Base-by-base conservation (phyloP, 2,113 vertebrate genomes). In the Aviceda subcristata region DNA sequence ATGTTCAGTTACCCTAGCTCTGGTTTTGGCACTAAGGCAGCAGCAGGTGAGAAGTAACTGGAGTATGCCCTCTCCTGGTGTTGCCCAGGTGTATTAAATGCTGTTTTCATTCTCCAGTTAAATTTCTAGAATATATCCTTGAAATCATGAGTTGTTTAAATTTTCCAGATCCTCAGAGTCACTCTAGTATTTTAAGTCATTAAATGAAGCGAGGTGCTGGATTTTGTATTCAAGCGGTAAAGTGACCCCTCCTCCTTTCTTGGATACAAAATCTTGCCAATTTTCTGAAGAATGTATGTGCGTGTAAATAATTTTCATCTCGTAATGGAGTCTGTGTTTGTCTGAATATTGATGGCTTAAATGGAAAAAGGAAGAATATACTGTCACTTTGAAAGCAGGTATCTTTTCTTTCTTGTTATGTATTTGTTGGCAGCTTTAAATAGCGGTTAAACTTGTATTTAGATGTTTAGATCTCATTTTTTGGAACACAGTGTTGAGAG, bases 151-250 rank as follows among this genome's bases (percentile, higher is more conserved):
- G 18, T 38, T 97, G 22, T 43, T 96, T 74, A 84, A 73, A 64
- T 93, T 96, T 83, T 97, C 48, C 48, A 92, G 51, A 30, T 75
- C 64, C 75, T 69, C 51, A 48, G 77, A 92, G 38, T 95, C 41
- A 66, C 92, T 94, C 72, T 92, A 43, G 81, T 78, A 80, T 92
- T 95, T 90, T 69, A 95, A 96, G 51, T 94, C 84, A 93, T 97
- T 92, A 78, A 92, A 92, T 91, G 46, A 86, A 51, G n/a, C 57
- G 53, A 62, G 62, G 36, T 90, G 64, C 57, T 97, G 66, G 80
- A 95, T 94, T 91, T 97, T 39, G 57, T 87, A 69, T 93, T 95
- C 81, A 64, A 48, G 90, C 68, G 45, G 53, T 92, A 78, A 90
- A 86, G 68, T 79, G 69, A 41, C 86, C 66, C 83, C 88, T 88